Evolutionary conservation across 2,888 invertebrate genomes (phyloP).

Genomic region (Ephialtes manifestator): DNA sequence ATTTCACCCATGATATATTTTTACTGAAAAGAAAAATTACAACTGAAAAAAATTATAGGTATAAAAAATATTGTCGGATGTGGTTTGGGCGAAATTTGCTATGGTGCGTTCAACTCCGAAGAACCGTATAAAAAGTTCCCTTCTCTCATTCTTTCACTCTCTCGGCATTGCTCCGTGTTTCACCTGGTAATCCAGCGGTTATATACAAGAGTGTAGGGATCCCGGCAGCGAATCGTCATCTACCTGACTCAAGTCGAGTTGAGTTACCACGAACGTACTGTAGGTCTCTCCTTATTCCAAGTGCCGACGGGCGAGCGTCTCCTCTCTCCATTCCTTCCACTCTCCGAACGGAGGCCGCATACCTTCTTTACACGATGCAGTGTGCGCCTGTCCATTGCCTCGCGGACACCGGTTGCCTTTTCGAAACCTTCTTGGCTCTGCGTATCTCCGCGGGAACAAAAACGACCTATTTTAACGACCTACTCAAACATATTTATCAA

Average conservation of each 20-base stretch:
- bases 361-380: conserved; percentile 84
- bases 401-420: conserved; percentile 82
- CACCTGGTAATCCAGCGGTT: conserved; percentile 37
- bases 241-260: conserved; percentile 54
- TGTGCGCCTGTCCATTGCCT: conserved; percentile 82
- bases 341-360: conserved; percentile 83
- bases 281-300: conserved; percentile 60
- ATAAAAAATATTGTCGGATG: not conserved
- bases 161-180: conserved; percentile 36
- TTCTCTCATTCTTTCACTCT: conserved; percentile 47
- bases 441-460: conserved; percentile 25
- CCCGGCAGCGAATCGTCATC: conserved; percentile 37
- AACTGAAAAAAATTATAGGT: not conserved
- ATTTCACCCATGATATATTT: too few relatives aligned
- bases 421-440: conserved; percentile 44
- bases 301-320: conserved; percentile 64
- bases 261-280: conserved; percentile 72
- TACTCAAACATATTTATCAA: conserved; percentile 8
- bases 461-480: conserved; percentile 20
- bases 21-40: too few relatives aligned
- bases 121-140: conserved; percentile 33
- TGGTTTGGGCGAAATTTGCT: conserved; percentile 26
- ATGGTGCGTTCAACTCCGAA: conserved; percentile 1
- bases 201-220: conserved; percentile 20
- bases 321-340: conserved; percentile 81